Base-by-base conservation (phyloP, 2,888 invertebrate genomes). In the Drosophila borborema region DNA sequence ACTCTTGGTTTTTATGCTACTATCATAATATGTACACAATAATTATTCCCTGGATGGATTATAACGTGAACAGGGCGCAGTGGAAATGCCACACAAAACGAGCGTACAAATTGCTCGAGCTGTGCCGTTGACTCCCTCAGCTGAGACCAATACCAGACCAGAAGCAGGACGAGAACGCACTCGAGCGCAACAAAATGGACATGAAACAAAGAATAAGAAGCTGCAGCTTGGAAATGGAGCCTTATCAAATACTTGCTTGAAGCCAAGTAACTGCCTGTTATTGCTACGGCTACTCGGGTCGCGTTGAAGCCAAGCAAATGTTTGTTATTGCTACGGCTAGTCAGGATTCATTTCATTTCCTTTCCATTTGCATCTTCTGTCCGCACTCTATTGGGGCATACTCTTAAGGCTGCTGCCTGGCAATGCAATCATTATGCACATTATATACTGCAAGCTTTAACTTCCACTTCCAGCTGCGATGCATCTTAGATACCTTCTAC, bases 21-120 rank as follows among this genome's bases (percentile, higher is more conserved):
- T 89, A 74, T 90, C 88, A 88, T 90, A 86, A 90, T 86, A 81
- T 87, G 86, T 87, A 87, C 90, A 88, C 89, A 87, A 90, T 87
- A 86, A 87, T 87, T 87, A 88, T 90, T 86, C 86, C 86, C 89
- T 76, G 72, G 86, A 82, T 88, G 86, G 90, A 90, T 87, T 88
- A 88, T 86, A 82, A 70, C 74, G 72, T 86, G 79, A 76, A 86
- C 81, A 82, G 83, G 74, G 73, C 73, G 64, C 80, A 71, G 76
- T 58, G 79, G 71, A 64, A 77, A 54, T 71, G 63, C 45, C 65
- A 67, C 64, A n/a, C 41, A 76, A 67, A 77, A 69, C 60, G 55
- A 71, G 73, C 72, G 67, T 53, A 86, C 69, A 82, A 82, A 83
- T 79, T 55, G 51, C 71, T 69, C 77, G 54, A 72, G 71, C 83